Conservation (phyloP, 53 echinoderm and acorn worm genomes). For the Luidia sarsii region DNA sequence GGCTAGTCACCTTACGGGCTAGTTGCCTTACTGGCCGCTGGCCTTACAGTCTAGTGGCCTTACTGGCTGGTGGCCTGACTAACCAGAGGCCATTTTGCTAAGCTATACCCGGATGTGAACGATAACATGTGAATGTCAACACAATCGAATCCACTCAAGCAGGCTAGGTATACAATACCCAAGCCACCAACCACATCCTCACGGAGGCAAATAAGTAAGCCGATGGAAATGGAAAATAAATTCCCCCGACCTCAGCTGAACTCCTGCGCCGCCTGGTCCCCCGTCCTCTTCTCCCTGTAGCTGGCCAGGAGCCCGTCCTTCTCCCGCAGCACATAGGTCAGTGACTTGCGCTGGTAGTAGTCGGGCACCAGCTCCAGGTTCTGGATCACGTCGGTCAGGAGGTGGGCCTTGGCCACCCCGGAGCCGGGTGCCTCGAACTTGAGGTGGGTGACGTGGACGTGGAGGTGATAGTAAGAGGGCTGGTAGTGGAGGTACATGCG, state of each 20-base stretch:
- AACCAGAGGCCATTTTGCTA: too few species aligned
- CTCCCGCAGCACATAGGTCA: conserved; percentile 74
- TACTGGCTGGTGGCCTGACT: too few species aligned
- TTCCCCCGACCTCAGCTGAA: background rate
- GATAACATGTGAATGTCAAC: too few species aligned
- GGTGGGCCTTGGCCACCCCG: conserved; percentile 75
- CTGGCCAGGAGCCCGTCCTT: conserved; percentile 70
- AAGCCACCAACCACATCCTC: too few species aligned
- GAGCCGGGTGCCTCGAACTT: conserved; percentile 83
- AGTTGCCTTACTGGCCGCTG: too few species aligned
- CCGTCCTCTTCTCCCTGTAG: conserved; percentile 57
- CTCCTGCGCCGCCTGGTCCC: background rate
- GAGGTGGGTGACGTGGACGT: conserved; percentile 92
- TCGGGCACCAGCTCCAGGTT: conserved; percentile 79
- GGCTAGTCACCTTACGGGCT: too few species aligned
- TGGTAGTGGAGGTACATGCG: conserved; percentile 93
- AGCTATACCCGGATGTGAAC: too few species aligned
- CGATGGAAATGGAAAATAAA: background rate
- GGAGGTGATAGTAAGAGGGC: conserved; percentile 96
- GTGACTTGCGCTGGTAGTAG: conserved; percentile 85
- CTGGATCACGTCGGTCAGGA: conserved; percentile 83
- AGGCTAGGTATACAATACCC: too few species aligned
- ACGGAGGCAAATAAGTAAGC: too few species aligned
- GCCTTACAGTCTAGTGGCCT: too few species aligned
- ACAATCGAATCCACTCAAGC: too few species aligned